Conservation (phyloP, 2,113 vertebrate species). For the Apodemus speciosus region DNA sequence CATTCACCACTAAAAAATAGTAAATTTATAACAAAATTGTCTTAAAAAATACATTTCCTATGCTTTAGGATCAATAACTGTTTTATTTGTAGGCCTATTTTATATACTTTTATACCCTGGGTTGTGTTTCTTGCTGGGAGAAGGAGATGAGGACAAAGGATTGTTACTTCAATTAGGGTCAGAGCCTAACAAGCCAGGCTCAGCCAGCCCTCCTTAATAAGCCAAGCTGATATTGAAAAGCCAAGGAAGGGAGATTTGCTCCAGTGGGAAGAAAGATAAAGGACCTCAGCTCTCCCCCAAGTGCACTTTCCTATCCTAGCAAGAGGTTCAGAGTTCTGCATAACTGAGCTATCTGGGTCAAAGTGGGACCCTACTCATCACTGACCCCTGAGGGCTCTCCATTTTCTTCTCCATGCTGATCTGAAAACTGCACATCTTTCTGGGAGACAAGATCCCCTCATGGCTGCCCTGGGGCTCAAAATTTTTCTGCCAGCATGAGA, state of each 20-base stretch:
- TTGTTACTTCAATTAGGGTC: not conserved
- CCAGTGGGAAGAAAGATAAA: not conserved
- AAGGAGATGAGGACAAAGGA: not conserved
- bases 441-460: not conserved
- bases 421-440: not conserved
- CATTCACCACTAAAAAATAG: not conserved
- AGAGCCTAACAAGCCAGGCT: not conserved
- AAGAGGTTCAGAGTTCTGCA: not conserved
- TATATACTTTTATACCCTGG: not conserved
- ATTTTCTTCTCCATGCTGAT: not conserved
- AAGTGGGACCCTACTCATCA: not conserved
- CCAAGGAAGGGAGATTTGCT: not conserved
- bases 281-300: too few species aligned
- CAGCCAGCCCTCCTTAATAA: not conserved
- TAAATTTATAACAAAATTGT: not conserved
- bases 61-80: not conserved
- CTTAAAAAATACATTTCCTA: not conserved
- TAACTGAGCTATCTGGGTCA: not conserved
- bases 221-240: not conserved
- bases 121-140: not conserved
- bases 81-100: not conserved
- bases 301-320: not conserved
- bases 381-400: not conserved
- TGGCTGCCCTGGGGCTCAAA: not conserved
- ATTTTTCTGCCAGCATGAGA: not conserved